Conservation (phyloP, 2,113 vertebrate genomes). For the Cephalopholis sonnerati region DNA sequence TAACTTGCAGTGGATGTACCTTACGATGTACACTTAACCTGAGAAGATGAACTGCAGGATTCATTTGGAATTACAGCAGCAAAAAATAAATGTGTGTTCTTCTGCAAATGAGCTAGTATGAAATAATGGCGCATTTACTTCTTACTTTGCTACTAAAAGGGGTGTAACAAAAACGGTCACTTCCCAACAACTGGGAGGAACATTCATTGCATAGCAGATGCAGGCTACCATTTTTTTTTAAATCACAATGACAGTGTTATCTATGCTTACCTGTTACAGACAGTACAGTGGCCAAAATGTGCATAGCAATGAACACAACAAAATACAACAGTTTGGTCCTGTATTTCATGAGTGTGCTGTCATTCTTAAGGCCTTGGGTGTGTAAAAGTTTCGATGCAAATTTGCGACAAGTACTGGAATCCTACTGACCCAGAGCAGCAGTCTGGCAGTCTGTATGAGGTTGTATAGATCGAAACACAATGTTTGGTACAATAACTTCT, state of each 20-base stretch:
- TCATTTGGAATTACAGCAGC: background rate
- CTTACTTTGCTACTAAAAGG: background rate
- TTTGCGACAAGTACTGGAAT: too few species aligned
- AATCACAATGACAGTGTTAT: too few species aligned
- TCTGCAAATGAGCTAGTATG: background rate
- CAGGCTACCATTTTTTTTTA: too few species aligned
- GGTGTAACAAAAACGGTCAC: background rate
- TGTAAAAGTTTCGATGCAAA: too few species aligned
- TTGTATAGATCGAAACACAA: too few species aligned
- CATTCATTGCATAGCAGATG: too few species aligned
- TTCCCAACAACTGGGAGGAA: too few species aligned
- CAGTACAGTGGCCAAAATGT: background rate
- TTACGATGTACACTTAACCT: slow-evolving; percentile 71
- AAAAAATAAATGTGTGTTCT: background rate
- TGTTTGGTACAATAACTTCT: too few species aligned
- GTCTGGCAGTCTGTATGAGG: too few species aligned
- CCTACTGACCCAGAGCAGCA: too few species aligned
- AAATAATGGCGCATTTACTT: background rate
- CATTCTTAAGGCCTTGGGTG: background rate
- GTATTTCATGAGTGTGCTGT: background rate
- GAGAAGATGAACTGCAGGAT: background rate
- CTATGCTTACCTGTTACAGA: background rate
- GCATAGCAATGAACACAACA: background rate
- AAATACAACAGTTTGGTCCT: background rate
- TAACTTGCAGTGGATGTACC: slow-evolving; percentile 73